phyloP scores from a whole-genome alignment of 2,797 vertebrate species.

The Pipistrellus pygmaeus region DNA sequence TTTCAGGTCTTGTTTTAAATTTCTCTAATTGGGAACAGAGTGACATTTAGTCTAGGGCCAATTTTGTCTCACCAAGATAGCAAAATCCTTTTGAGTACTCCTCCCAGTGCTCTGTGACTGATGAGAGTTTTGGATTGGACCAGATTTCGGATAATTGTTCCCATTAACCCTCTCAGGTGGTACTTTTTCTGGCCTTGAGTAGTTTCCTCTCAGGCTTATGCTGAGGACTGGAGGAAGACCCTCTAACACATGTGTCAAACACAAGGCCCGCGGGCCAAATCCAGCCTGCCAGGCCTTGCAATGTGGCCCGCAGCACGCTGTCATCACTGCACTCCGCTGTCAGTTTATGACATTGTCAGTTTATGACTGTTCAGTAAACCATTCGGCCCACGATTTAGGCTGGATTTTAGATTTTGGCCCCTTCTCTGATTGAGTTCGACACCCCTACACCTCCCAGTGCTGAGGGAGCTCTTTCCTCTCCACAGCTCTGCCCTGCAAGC shows the following conservation, averaged over 20 bases:
- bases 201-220: background rate
- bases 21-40: background rate
- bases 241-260: too few relatives aligned
- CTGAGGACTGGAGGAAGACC: background rate
- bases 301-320: too few relatives aligned
- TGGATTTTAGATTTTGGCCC: too few relatives aligned
- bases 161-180: background rate
- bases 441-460: too few relatives aligned
- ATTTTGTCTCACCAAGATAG: background rate
- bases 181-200: background rate
- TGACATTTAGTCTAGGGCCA: background rate
- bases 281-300: too few relatives aligned
- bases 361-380: too few relatives aligned
- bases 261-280: too few relatives aligned
- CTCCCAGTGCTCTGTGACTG: background rate
- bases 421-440: too few relatives aligned
- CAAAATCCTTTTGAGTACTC: background rate
- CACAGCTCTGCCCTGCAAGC: background rate
- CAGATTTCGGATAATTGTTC: background rate
- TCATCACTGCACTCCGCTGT: too few relatives aligned
- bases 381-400: too few relatives aligned
- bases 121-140: background rate
- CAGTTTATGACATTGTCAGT: too few relatives aligned
- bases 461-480: background rate
- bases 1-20: constrained; percentile 1